A percentile compares a stretch with the other conserved stretches of the same genome.
phyloP scores from a whole-genome alignment of 2,797 vertebrate genomes.

The Pyrocephalus nanus region DNA sequence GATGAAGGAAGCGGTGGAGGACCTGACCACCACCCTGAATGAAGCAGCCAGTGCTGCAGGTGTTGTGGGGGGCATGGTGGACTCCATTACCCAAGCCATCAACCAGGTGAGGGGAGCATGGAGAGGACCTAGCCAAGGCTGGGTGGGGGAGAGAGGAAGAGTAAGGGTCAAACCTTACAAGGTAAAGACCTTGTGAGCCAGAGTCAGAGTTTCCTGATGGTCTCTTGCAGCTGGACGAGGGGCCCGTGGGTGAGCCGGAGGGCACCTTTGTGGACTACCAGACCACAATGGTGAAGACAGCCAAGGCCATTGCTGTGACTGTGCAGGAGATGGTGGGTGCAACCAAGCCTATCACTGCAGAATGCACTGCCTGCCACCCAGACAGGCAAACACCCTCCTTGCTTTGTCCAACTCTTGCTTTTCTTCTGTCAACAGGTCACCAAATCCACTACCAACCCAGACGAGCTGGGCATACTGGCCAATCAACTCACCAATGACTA shows the following conservation, averaged over 20 bases:
- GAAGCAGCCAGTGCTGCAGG: slow-evolving; percentile 94
- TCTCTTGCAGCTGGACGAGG: slow-evolving; percentile 85
- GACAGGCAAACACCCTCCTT: not conserved
- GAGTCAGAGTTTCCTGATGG: not conserved
- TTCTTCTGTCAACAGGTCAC: slow-evolving; percentile 83
- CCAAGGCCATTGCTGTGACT: slow-evolving; percentile 96
- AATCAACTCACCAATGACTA: slow-evolving; percentile 95
- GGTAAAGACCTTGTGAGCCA: not conserved
- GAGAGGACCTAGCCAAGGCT: not conserved
- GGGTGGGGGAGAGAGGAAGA: not conserved
- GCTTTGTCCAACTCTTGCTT: not conserved
- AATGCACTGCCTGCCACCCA: not conserved
- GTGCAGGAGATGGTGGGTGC: slow-evolving; percentile 95
- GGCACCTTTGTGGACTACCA: slow-evolving; percentile 98
- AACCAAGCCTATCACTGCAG: not conserved
- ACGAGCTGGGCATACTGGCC: slow-evolving; percentile 92
- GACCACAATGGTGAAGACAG: slow-evolving; percentile 97
- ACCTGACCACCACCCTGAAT: slow-evolving; percentile 89
- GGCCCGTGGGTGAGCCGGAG: slow-evolving; percentile 86
- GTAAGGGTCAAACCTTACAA: not conserved
- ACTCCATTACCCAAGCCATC: slow-evolving; percentile 93
- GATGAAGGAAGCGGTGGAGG: slow-evolving; percentile 98
- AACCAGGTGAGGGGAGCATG: slow-evolving; percentile 77
- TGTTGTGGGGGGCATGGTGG: slow-evolving; percentile 95
- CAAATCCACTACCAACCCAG: slow-evolving; percentile 93